A percentile compares a stretch with the other conserved stretches of the same genome.
Evolutionary conservation across 2,888 invertebrate genomes (phyloP).

Genomic region (Acronicta alni): DNA sequence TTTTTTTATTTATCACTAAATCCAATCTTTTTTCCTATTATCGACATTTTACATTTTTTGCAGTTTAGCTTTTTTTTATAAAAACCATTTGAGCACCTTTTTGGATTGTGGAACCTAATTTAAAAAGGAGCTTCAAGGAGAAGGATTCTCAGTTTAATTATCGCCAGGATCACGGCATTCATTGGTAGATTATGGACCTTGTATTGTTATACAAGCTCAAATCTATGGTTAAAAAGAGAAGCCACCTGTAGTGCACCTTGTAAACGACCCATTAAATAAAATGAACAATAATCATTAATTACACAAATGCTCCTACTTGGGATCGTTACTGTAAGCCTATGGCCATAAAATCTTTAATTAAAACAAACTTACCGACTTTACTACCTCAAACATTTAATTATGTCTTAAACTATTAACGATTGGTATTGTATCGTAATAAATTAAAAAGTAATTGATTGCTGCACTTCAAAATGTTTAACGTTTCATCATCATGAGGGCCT

Average conservation of each 20-base stretch:
- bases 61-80: too few species aligned
- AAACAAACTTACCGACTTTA: conserved; percentile 29
- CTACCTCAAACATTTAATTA: conserved; percentile 29
- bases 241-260: conserved; percentile 20
- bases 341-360: conserved; percentile 47
- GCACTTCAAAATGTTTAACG: neutral
- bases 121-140: too few species aligned
- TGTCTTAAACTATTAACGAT: conserved; percentile 29
- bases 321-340: conserved; percentile 21
- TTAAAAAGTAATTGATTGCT: conserved; percentile 15
- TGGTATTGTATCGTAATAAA: conserved; percentile 21
- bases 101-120: too few species aligned
- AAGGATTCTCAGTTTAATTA: too few species aligned
- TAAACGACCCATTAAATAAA: conserved; percentile 29
- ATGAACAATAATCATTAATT: conserved; percentile 45
- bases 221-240: neutral
- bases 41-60: too few species aligned
- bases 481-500: too few species aligned
- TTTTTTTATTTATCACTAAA: too few species aligned
- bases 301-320: conserved; percentile 31
- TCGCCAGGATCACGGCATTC: too few species aligned
- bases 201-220: too few species aligned
- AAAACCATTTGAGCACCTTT: too few species aligned
- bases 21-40: too few species aligned
- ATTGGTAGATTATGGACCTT: too few species aligned